Conservation (phyloP, 2,113 vertebrate species). For the Donacobius atricapilla region DNA sequence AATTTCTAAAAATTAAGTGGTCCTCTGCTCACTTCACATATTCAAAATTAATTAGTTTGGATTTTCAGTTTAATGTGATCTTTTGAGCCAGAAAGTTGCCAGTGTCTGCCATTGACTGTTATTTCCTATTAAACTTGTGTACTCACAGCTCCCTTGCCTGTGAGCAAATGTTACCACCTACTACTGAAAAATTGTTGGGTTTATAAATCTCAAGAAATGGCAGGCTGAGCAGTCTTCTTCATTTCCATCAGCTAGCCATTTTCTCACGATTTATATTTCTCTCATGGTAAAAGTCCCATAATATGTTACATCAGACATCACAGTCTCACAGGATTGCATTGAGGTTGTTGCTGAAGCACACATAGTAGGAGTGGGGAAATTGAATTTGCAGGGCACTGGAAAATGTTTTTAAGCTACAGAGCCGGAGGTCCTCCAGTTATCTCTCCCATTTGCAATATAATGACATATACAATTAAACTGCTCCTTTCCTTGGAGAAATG, state of each 20-base stretch:
- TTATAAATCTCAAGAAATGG: neutral
- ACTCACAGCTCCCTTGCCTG: neutral
- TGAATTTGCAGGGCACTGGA: neutral
- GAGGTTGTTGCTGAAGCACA: neutral
- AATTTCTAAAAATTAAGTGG: neutral
- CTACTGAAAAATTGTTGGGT: neutral
- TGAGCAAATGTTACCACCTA: neutral
- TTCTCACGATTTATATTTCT: neutral
- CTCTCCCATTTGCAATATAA: neutral
- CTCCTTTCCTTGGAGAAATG: neutral
- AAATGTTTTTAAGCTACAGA: neutral
- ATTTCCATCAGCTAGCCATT: neutral
- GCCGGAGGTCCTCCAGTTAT: neutral
- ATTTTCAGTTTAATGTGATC: neutral
- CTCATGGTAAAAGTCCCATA: neutral
- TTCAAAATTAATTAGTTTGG: neutral
- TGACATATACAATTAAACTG: neutral
- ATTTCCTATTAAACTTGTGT: neutral
- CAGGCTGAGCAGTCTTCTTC: neutral
- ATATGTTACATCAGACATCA: neutral
- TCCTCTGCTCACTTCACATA: neutral
- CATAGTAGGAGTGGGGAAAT: neutral
- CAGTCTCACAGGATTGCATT: neutral
- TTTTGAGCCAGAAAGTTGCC: neutral
- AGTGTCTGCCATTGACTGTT: neutral